Conservation (phyloP, 1,140 invertebrate genomes). For the Calliopsis andreniformis region DNA sequence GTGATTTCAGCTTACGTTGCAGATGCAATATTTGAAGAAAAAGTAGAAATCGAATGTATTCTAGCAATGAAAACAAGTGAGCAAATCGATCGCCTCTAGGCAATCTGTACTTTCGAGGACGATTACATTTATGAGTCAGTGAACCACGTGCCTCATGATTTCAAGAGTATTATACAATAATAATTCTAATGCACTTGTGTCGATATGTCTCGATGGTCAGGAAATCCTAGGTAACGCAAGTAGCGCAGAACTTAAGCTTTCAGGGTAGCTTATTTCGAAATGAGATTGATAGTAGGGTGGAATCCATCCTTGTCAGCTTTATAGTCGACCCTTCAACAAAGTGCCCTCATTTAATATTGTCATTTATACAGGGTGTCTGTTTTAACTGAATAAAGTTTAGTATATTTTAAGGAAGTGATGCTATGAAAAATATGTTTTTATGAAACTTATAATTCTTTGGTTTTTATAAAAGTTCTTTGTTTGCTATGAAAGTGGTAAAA, state of each 20-base stretch:
- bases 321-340: constrained; percentile 71
- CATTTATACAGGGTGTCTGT: too few species aligned
- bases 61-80: not conserved
- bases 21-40: not conserved
- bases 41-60: not conserved
- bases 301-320: constrained; percentile 78
- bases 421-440: too few species aligned
- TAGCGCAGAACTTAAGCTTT: constrained; percentile 29
- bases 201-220: constrained; percentile 23
- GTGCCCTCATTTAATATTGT: not conserved
- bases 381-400: not conserved
- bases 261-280: constrained; percentile 58
- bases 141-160: constrained; percentile 46
- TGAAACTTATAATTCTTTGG: too few species aligned
- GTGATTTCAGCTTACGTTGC: not conserved
- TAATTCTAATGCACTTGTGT: constrained; percentile 51
- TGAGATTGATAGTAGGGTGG: constrained; percentile 75
- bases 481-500: too few species aligned
- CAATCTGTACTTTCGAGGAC: not conserved
- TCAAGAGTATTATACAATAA: constrained; percentile 12
- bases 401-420: too few species aligned
- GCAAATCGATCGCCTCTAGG: not conserved
- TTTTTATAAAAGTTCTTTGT: too few species aligned
- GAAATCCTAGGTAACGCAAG: constrained; percentile 46
- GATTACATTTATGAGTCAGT: not conserved